Percentiles rank a stretch among this genome's conserved stretches.
Evolutionary conservation across 2,888 invertebrate species (phyloP).

Genomic region (Phasia obesa): DNA sequence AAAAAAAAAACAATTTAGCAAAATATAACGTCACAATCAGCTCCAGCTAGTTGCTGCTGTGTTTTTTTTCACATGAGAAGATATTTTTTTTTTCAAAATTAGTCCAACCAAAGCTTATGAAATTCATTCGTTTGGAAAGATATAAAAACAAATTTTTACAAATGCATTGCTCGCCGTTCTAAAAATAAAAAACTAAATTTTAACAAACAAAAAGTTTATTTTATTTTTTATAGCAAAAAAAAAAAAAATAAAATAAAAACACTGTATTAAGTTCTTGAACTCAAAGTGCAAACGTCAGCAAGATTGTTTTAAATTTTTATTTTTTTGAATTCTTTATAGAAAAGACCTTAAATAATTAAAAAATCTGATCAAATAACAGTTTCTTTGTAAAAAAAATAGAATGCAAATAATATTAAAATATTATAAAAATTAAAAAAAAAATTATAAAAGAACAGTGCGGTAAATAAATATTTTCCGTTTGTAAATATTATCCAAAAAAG

Average conservation of each 20-base stretch:
- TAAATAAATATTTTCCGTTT: no score
- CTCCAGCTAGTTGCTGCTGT: slow-evolving; percentile 33
- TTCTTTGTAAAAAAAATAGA: neutral
- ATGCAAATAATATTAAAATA: no score
- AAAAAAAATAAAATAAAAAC: slow-evolving; percentile 25
- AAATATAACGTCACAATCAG: slow-evolving; percentile 54
- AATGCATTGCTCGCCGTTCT: slow-evolving; percentile 23
- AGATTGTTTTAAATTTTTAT: slow-evolving; percentile 23
- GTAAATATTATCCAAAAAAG: no score
- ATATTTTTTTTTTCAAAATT: slow-evolving; percentile 39
- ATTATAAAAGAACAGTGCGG: no score
- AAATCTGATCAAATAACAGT: slow-evolving; percentile 39
- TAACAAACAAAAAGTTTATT: slow-evolving; percentile 26
- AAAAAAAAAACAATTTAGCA: neutral
- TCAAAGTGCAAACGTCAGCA: slow-evolving; percentile 59
- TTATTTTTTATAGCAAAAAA: neutral
- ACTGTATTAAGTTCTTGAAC: slow-evolving; percentile 30
- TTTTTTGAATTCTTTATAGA: neutral
- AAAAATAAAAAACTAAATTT: slow-evolving; percentile 31
- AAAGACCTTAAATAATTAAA: no score
- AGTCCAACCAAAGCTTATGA: slow-evolving; percentile 63
- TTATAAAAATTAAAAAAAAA: no score
- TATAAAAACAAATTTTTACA: slow-evolving; percentile 59
- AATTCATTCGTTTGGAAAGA: slow-evolving; percentile 66
- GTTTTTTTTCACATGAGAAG: slow-evolving; percentile 32